These are phyloP conservation scores for Ranitomeya variabilis DNA, from an alignment of 2,113 vertebrate genomes.

Conservation along the genomic window DNA sequence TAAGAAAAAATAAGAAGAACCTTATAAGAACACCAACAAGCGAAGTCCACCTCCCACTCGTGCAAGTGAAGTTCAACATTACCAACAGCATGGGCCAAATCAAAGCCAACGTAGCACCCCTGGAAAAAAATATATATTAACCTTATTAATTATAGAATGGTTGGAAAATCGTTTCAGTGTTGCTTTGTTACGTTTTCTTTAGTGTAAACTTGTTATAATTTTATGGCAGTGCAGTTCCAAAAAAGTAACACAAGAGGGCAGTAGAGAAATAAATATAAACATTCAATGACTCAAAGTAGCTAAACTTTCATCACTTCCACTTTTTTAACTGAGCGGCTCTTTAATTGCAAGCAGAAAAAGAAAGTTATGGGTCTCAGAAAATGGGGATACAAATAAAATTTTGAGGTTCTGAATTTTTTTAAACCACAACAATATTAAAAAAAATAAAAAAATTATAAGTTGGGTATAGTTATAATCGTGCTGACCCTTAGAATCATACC, in stretches of 20 bases:
- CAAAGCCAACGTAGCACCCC: constrained; percentile 94
- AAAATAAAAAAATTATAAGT: too few species aligned
- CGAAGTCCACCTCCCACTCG: constrained; percentile 94
- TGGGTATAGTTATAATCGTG: too few species aligned
- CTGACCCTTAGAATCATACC: too few species aligned
- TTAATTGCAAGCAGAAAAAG: too few species aligned
- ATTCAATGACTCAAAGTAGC: neutral
- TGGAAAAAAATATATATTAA: constrained; percentile 63
- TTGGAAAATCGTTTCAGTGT: too few species aligned
- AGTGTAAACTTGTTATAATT: neutral
- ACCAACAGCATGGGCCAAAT: constrained; percentile 90
- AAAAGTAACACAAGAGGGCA: constrained; percentile 40
- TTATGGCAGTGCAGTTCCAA: neutral
- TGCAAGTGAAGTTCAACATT: constrained; percentile 86
- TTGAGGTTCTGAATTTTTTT: too few species aligned
- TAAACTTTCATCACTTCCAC: too few species aligned
- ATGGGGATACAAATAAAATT: too few species aligned
- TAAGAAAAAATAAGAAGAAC: constrained; percentile 65
- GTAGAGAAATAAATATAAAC: neutral
- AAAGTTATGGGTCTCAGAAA: too few species aligned
- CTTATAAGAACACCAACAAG: constrained; percentile 98
- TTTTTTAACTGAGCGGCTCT: too few species aligned
- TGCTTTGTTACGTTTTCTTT: neutral
- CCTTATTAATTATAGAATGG: neutral
- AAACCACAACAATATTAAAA: too few species aligned